Base-by-base conservation (phyloP, 2,113 vertebrate species). In the Fukomys damarensis region DNA sequence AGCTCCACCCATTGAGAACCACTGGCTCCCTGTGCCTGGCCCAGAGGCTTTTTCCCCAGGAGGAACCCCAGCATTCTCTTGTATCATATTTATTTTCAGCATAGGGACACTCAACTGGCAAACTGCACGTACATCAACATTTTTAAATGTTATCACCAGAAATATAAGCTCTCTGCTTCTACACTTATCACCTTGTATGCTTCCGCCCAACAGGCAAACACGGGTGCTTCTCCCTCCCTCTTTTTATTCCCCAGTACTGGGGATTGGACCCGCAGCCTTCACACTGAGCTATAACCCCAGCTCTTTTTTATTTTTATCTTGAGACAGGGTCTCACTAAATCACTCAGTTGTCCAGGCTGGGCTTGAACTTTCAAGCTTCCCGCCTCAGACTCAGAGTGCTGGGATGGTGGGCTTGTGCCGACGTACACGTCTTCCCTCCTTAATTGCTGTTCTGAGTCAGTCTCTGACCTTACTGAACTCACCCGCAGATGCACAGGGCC, bases 71-170 rank as follows among this genome's bases (percentile, higher is more conserved):
- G 68, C 2, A 35, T 19, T 7, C 70, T 61, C n/a, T 26, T 9
- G 17, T 1, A 16, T 12, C 24, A 24, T 35, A 19, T 35, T 22
- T 43, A 54, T n/a, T 46, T 41, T 22, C 56, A 41, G 81, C 6
- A 1, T 2, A 46, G 86, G 54, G n/a, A 49, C 66, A 7, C 20
- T 19, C 20, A 5, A 5, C 24, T 2, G 63, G 59, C 81, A 80
- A 43, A 30, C 6, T 1, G 5, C 43, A 0, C 0, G 20, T 1
- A 30, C 11, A 22, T 32, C 12, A 19, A 17, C 13, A 5, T 12
- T 46, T 68, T 43, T 24, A 32, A 17, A 2, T 35, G 38, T 26
- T 58, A 12, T 52, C 26, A 10, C 20, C 35, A 16, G 49, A 83
- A 74, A 38, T 28, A 2, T 5, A 22, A 28, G 26, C 22, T 38